Percentiles rank a stretch among this genome's conserved stretches.
Evolutionary conservation across 2,888 invertebrate genomes (phyloP).

Genomic region (Epirrhoe alternata): DNA sequence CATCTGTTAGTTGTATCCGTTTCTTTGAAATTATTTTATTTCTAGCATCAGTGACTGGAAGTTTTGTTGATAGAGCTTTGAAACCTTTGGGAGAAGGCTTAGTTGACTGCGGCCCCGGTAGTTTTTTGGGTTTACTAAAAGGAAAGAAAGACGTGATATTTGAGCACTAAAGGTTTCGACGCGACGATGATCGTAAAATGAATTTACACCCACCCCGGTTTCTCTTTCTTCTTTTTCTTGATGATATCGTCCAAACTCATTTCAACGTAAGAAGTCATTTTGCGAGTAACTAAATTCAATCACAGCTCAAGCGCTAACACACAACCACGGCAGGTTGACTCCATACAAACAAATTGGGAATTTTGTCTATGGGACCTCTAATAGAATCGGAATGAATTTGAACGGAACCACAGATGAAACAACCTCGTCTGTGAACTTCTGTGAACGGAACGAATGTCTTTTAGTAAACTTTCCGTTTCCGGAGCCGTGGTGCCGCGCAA

Average conservation of each 20-base stretch:
- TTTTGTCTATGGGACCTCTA: too few relatives aligned
- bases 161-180: background rate
- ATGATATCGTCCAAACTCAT: conserved; percentile 83
- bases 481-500: too few relatives aligned
- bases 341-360: too few relatives aligned
- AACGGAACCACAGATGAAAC: too few relatives aligned
- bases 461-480: too few relatives aligned
- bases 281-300: background rate
- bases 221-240: conserved; percentile 70
- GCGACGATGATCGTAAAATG: background rate
- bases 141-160: conserved; percentile 1
- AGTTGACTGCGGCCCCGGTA: conserved; percentile 45
- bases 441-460: too few relatives aligned
- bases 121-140: conserved; percentile 48
- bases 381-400: too few relatives aligned
- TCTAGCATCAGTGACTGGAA: conserved; percentile 87
- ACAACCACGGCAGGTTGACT: too few relatives aligned
- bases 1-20: conserved; percentile 90
- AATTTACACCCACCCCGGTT: conserved; percentile 53
- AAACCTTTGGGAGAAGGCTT: conserved; percentile 34
- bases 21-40: conserved; percentile 92
- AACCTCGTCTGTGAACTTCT: too few relatives aligned
- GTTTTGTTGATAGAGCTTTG: conserved; percentile 40
- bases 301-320: too few relatives aligned
- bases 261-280: conserved; percentile 70